Percentiles rank a stretch among this genome's conserved stretches.
Conservation (phyloP, 2,888 invertebrate species). For the Cartodere bifasciata region DNA sequence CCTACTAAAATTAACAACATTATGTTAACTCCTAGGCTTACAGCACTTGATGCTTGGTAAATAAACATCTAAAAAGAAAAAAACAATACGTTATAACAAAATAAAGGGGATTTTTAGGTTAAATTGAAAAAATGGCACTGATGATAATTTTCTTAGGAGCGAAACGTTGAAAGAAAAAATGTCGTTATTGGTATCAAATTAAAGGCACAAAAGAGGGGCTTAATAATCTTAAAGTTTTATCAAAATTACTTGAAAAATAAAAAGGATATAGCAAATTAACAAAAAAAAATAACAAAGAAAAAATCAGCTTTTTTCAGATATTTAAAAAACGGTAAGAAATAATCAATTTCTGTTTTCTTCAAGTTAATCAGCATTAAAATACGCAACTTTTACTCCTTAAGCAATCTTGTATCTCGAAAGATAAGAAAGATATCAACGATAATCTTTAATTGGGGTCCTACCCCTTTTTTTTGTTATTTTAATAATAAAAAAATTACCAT, state of each 20-base stretch:
- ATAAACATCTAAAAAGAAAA: conserved; percentile 53
- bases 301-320: too few relatives aligned
- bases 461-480: not conserved
- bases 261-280: too few relatives aligned
- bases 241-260: too few relatives aligned
- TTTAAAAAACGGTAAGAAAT: too few relatives aligned
- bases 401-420: too few relatives aligned
- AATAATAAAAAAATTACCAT: conserved; percentile 44
- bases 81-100: conserved; percentile 7
- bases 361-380: not conserved
- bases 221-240: too few relatives aligned
- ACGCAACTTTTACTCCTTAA: not conserved
- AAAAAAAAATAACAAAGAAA: too few relatives aligned
- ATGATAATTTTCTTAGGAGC: not conserved
- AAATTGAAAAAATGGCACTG: not conserved
- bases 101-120: conserved; percentile 4
- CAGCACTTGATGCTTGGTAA: conserved; percentile 54
- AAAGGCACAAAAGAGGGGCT: too few relatives aligned
- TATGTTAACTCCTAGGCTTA: conserved; percentile 48
- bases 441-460: too few relatives aligned
- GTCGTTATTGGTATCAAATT: too few relatives aligned
- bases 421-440: too few relatives aligned
- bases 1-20: conserved; percentile 62
- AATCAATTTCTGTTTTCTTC: conserved; percentile 3
- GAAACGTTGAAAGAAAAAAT: conserved; percentile 5